Evolutionary conservation across 2,888 invertebrate genomes (phyloP), one percentile per base, ranked within the genome.

Genomic region (Diaphora mendica): DNA sequence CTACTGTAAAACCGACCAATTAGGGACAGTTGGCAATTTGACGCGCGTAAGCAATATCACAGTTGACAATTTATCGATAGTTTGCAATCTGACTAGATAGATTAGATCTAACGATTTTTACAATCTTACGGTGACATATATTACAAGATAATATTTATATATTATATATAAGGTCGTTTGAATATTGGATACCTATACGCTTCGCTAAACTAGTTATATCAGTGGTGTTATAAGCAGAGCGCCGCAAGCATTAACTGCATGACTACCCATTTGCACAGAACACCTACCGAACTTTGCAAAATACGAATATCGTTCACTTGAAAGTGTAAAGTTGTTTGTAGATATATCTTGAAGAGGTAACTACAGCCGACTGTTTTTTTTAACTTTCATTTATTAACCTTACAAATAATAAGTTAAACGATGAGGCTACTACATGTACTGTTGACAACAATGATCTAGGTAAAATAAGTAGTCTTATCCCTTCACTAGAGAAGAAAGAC

Each of bases 141-240:
- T 59, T 23, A 55, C 42, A 48, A 51, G 33, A 51, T 48, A 13
- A 5, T 7, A n/a, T n/a, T n/a, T n/a, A n/a, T n/a, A n/a, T n/a
- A n/a, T n/a, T n/a, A n/a, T n/a, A 15, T 68, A 1, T 11, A n/a
- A 68, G 26, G 15, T 59, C 26, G 15, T 59, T 26, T 11, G 13
- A 26, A 13, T 59, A 59, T n/a, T n/a, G n/a, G n/a, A n/a, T 59
- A 55, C n/a, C 1, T 59, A 30, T 67, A 64, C 33, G 35, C 44
- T 26, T 44, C 48, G 26, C 70, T n/a, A n/a, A n/a, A n/a, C n/a
- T n/a, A n/a, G n/a, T n/a, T 39, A 77, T 73, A 73, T 74, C 65
- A 30, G 64, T 55, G 17, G 68, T 68, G 73, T 70, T 76, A 71
- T 70, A 71, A 72, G 64, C 73, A 42, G 48, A 64, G 71, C 42